Evolutionary conservation across 2,888 invertebrate species (phyloP), one percentile per base, ranked within the genome.

Genomic region (Catonia carolina): DNA sequence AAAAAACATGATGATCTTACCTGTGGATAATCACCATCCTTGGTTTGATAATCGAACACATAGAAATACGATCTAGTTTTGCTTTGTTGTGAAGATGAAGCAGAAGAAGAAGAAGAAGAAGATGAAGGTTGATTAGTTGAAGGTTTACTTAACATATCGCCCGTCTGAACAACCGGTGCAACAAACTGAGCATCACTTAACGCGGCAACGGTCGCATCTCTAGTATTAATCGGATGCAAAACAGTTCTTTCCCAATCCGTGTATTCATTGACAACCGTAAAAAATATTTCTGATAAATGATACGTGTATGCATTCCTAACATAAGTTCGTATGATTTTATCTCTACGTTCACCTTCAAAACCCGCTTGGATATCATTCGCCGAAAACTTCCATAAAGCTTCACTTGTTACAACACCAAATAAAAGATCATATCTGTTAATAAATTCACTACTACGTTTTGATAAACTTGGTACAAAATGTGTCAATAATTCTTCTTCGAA

Each of bases 171-270:
- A 37, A 93, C 72, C 0, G 95, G 96, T 0, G 95, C 94, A 33
- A 94, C 90, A 70, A 91, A 94, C 70, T 93, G 90, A 1, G 94
- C 94, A 72, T 96, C 95, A 61, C 94, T 93, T 39, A 98, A 74
- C 5, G 97, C 91, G 37, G 93, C 88, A 59, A 97, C 84, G 2
- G 93, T 88, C 10, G 91, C 87, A 70, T 93, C 92, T 61, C 91
- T 78, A 6, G 89, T 89, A 69, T 89, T 91, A 66, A 89, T 86
- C 47, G 92, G 91, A 73, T 90, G 91, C 73, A 89, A 81, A 27
- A 90, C 89, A 67, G 91, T 91, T 72, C 87, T 79, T 73, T 92
- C 92, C 97, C 97, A 98, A 73, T 97, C 95, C 58, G 96, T 97
- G 75, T 98, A 98, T 70, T 97, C 96, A 73, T 96, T 96, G 64